Base-by-base conservation (phyloP, 2,888 invertebrate species). In the Caenorhabditis uteleia region DNA sequence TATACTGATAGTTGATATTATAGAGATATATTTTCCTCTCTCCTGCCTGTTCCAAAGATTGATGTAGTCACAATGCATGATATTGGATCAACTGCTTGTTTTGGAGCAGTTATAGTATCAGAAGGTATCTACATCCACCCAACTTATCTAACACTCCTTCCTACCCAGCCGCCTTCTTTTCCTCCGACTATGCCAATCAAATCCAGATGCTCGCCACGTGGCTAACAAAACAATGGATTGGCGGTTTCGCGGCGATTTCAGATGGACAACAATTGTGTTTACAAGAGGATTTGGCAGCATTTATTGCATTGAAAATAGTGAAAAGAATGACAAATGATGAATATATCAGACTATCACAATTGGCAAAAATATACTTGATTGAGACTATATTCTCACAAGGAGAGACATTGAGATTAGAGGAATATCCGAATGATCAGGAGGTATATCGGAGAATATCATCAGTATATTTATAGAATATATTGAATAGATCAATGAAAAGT, bases 241-340 rank as follows among this genome's bases (percentile, higher is more conserved):
- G 70, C 8, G 70, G 70, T 4, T 45, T 65, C 10, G 54, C 56
- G 10, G 55, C 66, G 0, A 59, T 73, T 23, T 51, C 55, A 2
- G 55, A 60, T 6, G 70, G 60, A 1, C 29, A 45, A 14, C 56
- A 73, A 18, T 14, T 62, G 18, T 73, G 73, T 59, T 34, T 73
- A 27, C 66, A 70, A 48, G 73, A 73, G 34, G 73, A 73, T 48
- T 25, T 73, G 6, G 46, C 56, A 1, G 39, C 53, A 1, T 73
- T 61, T 39, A 26, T 70, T 3, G 70, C 70, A 1, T 43, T 39
- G 31, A 73, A 73, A 49, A 43, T 73, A 21, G 57, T 68, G 1
- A 62, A 62, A 20, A 27, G 70, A 47, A 70, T 73, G 68, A 70
- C 70, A 2, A 64, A 68, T 34, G 70, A 70, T 46, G 73, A 70